These are phyloP conservation scores for Oikopleura dioica DNA, from an alignment of 23 tunicate genomes.

Conservation along the genomic window DNA sequence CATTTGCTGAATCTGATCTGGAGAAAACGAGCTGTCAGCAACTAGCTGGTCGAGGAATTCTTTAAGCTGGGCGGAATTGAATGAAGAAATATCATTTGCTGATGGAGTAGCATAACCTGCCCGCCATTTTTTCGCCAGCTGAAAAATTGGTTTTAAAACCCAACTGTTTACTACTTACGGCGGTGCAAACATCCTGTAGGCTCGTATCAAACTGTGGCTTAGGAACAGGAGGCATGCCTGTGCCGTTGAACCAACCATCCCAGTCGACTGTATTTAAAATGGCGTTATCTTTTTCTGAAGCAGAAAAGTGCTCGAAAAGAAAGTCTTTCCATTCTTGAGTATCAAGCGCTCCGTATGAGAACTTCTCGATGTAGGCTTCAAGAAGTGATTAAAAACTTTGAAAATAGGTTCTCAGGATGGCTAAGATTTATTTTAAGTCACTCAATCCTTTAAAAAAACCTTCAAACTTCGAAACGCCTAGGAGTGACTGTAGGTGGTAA, in stretches of 20 bases:
- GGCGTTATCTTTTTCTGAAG: background rate
- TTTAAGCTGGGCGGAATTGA: background rate
- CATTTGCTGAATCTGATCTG: background rate
- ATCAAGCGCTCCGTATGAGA: conserved; percentile 29
- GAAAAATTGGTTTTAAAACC: background rate
- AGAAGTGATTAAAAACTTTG: conserved; percentile 73
- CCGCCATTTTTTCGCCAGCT: background rate
- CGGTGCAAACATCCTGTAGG: conserved; percentile 28
- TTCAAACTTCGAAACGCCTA: conserved; percentile 18
- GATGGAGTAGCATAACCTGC: background rate
- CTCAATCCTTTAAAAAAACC: too few relatives aligned
- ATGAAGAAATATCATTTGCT: background rate
- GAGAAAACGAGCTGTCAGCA: background rate
- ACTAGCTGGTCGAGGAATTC: background rate
- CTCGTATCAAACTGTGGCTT: conserved; percentile 52
- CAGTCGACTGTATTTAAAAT: conserved; percentile 53
- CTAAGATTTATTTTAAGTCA: too few relatives aligned
- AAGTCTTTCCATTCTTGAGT: conserved; percentile 63
- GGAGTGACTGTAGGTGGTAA: conserved; percentile 35
- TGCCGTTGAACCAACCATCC: conserved; percentile 54
- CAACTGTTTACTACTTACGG: conserved; percentile 26
- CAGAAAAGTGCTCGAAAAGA: conserved; percentile 32
- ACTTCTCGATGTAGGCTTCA: conserved; percentile 55
- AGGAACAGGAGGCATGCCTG: conserved; percentile 94
- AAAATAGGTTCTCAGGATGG: too few relatives aligned